Conservation (phyloP, 1,140 invertebrate genomes). For the Pomacea maculata region DNA sequence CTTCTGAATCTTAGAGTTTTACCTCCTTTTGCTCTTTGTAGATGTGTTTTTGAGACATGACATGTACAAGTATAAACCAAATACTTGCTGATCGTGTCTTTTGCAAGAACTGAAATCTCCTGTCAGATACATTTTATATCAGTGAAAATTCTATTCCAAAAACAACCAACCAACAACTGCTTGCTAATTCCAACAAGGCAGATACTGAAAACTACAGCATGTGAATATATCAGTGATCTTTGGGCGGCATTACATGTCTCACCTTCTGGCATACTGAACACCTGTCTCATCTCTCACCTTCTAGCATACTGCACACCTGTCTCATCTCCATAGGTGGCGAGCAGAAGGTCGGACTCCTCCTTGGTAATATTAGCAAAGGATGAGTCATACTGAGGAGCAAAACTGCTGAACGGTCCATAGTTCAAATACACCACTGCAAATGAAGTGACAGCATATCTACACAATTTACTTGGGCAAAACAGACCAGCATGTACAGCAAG, state of each 20-base stretch:
- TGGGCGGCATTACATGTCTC: background rate
- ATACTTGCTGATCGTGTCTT: too few species aligned
- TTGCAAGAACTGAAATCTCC: too few species aligned
- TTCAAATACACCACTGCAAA: slow-evolving; percentile 83
- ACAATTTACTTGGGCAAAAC: background rate
- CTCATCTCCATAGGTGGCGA: slow-evolving; percentile 90
- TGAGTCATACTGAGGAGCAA: slow-evolving; percentile 94
- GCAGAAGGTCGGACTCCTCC: slow-evolving; percentile 91
- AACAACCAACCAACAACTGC: too few species aligned
- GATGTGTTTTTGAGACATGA: too few species aligned
- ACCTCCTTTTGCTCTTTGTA: too few species aligned
- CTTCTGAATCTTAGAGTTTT: too few species aligned
- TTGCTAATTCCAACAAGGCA: too few species aligned
- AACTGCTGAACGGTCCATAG: slow-evolving; percentile 94
- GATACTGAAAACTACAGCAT: too few species aligned
- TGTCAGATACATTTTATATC: too few species aligned
- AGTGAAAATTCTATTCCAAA: too few species aligned
- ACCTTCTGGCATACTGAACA: slow-evolving; percentile 62
- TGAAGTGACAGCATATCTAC: background rate
- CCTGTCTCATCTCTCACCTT: slow-evolving; percentile 44
- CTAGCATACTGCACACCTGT: slow-evolving; percentile 84
- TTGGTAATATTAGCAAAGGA: slow-evolving; percentile 93
- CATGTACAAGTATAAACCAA: too few species aligned
- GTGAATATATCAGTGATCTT: too few species aligned
- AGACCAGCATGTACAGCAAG: background rate